Evolutionary conservation across 2,113 vertebrate species (phyloP).

Genomic region (Corvus moneduloides): DNA sequence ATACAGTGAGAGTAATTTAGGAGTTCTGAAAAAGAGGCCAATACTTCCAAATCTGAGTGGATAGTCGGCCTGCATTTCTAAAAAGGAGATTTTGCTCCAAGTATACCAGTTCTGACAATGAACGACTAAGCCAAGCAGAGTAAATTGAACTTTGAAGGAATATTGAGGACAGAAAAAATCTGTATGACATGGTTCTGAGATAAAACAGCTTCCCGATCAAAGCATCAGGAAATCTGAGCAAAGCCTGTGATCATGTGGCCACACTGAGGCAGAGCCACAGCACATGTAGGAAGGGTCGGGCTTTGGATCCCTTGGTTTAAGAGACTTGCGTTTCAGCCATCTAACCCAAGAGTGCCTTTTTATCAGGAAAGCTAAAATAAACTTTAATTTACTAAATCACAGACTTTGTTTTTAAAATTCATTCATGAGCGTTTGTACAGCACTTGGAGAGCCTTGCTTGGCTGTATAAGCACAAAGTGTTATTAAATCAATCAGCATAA

Average conservation of each 20-base stretch:
- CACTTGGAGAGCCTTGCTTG: not conserved
- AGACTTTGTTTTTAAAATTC: not conserved
- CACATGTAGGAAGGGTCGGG: accelerated
- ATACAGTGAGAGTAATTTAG: not conserved
- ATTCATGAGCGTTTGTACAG: not conserved
- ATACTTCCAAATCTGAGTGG: not conserved
- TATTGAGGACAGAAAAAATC: not conserved
- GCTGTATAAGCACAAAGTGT: not conserved
- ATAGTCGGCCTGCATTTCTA: not conserved
- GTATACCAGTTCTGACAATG: not conserved
- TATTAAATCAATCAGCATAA: constrained; percentile 29
- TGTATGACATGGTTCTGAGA: not conserved
- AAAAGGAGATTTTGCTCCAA: not conserved
- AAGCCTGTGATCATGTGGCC: not conserved
- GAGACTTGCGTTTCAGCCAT: not conserved
- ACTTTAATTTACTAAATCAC: not conserved
- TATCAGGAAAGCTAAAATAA: not conserved
- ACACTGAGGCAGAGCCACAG: not conserved
- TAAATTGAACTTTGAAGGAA: not conserved
- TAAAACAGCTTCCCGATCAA: not conserved
- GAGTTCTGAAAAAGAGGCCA: not conserved
- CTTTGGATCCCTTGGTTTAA: not conserved
- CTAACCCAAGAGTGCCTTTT: not conserved
- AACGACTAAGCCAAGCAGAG: not conserved
- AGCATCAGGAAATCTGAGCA: not conserved